Base-by-base conservation (phyloP, 2,888 invertebrate species). In the Danaus chrysippus region DNA sequence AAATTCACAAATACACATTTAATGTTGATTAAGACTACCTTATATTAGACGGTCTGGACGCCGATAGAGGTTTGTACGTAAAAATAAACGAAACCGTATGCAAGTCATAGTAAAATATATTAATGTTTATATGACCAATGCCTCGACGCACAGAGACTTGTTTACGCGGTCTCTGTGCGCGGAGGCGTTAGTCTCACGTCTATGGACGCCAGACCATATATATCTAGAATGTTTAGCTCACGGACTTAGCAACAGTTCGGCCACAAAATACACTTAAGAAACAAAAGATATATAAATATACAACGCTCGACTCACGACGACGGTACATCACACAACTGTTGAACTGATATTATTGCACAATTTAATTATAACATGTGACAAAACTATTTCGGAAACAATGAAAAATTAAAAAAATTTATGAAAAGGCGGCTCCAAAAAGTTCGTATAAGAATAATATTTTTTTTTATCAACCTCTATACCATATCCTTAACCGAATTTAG, bases 1-100 rank as follows among this genome's bases (percentile, higher is more conserved):
- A 81, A 88, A 90, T 88, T 88, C 90, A 91, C 91, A 91, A 89
- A 84, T 91, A 91, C 91, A 91, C 89, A 87, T 89, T 89, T 87
- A 85, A 88, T 89, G 88, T 87, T 86, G 87, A 86, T 88, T 85
- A 79, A 76, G 74, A 64, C 87, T 88, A 89, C 74, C 86, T 89
- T 87, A 87, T 10, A 72, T 68, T 82, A 84, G 64, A 63, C 63
- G 81, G 83, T 74, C 72, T 74, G 87, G 73, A 67, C 82, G 81
- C 69, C 75, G 71, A 70, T 78, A 73, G 81, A 85, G 68, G 66
- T 66, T 70, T 61, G 66, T 59, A 61, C 46, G 52, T 46, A 58
- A 61, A 54, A 60, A 59, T 56, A 23, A 62, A 61, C 41, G 11
- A 43, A 57, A 23, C 46, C 13, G 57, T 46, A 13, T 46, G 15